Conservation (phyloP, 2,797 vertebrate species). For the Scarus forsteni region DNA sequence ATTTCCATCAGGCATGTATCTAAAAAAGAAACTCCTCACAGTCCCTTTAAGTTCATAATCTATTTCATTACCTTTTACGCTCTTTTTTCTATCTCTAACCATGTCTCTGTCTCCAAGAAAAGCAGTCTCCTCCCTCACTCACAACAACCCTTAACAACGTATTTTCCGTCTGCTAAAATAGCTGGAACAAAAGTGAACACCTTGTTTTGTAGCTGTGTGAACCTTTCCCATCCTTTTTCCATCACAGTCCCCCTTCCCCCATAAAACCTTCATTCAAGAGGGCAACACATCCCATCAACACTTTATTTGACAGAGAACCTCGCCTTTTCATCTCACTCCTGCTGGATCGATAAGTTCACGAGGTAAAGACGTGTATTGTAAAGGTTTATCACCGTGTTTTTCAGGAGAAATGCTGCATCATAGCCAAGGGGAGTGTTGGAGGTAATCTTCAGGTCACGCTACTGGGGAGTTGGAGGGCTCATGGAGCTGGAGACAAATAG, state of each 20-base stretch:
- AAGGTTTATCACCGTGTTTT: background rate
- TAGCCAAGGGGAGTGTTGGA: conserved; percentile 2
- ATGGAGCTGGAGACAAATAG: conserved; percentile 45
- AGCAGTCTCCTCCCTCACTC: too few relatives aligned
- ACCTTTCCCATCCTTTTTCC: background rate
- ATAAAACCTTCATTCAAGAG: background rate
- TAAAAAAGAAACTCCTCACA: too few relatives aligned
- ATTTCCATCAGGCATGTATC: too few relatives aligned
- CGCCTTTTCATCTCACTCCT: background rate
- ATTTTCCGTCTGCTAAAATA: background rate
- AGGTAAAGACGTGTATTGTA: conserved; percentile 10
- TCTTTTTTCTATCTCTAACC: too few relatives aligned
- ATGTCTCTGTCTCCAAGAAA: too few relatives aligned
- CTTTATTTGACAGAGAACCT: background rate
- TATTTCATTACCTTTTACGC: too few relatives aligned
- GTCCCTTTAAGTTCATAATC: too few relatives aligned
- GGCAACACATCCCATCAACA: background rate
- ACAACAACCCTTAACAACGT: too few relatives aligned
- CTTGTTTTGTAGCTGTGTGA: background rate
- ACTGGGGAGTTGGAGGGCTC: conserved; percentile 17
- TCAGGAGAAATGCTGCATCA: conserved; percentile 11
- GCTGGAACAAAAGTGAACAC: background rate
- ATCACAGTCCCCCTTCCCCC: background rate
- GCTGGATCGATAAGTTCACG: conserved; percentile 15
- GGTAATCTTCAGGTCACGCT: conserved; percentile 37